Evolutionary conservation across 2,113 vertebrate genomes (phyloP).

Genomic region (Rhizomys pruinosus): DNA sequence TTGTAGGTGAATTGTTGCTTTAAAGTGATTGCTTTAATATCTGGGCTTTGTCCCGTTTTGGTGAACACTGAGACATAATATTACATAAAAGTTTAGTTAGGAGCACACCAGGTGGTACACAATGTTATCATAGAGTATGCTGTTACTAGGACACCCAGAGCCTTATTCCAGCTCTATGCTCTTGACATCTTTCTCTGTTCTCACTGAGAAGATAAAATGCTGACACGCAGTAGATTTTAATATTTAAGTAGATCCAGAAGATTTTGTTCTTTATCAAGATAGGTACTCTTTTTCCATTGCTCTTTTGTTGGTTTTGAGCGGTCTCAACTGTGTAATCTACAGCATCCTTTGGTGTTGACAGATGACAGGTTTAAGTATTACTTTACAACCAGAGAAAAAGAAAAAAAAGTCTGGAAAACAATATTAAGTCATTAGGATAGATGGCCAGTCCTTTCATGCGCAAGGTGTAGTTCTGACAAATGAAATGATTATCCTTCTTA

Average conservation of each 20-base stretch:
- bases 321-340: constrained; percentile 5
- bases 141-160: constrained; percentile 73
- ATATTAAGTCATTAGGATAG: not conserved
- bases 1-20: constrained; percentile 60
- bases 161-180: constrained; percentile 60
- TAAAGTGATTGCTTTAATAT: constrained; percentile 62
- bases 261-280: constrained; percentile 64
- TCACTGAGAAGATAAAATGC: constrained; percentile 63
- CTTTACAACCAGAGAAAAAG: constrained; percentile 28
- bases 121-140: constrained; percentile 64
- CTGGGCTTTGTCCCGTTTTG: constrained; percentile 58
- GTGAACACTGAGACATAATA: constrained; percentile 61
- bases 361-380: constrained; percentile 47
- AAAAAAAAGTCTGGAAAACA: constrained; percentile 35
- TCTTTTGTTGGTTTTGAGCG: not conserved
- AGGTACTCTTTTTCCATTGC: constrained; percentile 55
- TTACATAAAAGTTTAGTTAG: constrained; percentile 66
- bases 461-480: not conserved
- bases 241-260: constrained; percentile 68
- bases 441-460: not conserved
- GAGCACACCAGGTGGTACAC: constrained; percentile 72
- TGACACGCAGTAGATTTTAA: constrained; percentile 68
- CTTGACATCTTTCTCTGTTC: constrained; percentile 69
- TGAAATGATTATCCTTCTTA: not conserved
- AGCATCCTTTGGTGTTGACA: constrained; percentile 31